These are phyloP conservation scores for Heliconius nattereri DNA, from an alignment of 1,140 invertebrate species.

Conservation along the genomic window DNA sequence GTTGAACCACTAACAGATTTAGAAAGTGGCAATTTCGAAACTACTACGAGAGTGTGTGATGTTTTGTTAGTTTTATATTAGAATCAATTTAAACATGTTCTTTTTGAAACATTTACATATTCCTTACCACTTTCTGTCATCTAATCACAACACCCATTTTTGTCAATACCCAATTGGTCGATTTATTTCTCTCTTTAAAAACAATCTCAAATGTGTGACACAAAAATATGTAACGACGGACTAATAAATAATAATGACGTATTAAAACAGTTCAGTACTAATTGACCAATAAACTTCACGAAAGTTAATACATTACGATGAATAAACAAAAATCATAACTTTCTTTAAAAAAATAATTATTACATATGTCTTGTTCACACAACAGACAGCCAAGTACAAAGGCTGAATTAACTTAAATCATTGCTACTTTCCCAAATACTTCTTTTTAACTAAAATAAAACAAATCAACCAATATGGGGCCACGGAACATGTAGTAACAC, in stretches of 20 bases:
- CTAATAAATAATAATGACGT: neutral
- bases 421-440: neutral
- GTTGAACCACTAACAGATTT: conserved; percentile 28
- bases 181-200: conserved; percentile 29
- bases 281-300: neutral
- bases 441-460: neutral
- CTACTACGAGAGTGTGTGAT: neutral
- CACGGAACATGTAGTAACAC: conserved; percentile 15
- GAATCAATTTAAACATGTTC: too few relatives aligned
- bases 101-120: neutral
- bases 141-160: conserved; percentile 46
- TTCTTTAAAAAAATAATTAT: neutral
- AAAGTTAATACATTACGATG: neutral
- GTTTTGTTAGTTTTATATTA: neutral
- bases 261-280: conserved; percentile 10
- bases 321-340: neutral
- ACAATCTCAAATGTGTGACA: neutral
- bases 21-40: conserved; percentile 34
- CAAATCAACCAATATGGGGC: conserved; percentile 14
- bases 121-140: conserved; percentile 47
- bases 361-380: neutral
- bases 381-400: neutral
- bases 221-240: neutral
- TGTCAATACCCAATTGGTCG: conserved; percentile 26
- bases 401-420: neutral